Conservation (phyloP, 2,797 vertebrate species). For the Chrysolophus pictus region DNA sequence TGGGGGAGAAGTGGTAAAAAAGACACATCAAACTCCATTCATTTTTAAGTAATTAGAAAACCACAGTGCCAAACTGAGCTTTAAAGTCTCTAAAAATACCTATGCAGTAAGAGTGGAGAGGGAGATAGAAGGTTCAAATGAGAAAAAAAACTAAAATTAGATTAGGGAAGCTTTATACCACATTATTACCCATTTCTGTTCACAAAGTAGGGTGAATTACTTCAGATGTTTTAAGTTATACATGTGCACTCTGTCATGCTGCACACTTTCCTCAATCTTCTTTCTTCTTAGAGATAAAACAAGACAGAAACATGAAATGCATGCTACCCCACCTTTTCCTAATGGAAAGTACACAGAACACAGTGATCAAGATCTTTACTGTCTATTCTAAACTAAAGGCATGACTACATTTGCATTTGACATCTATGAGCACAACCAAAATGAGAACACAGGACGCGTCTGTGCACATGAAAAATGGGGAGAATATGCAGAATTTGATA, state of each 20-base stretch:
- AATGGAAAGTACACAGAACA: background rate
- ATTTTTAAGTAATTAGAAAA: background rate
- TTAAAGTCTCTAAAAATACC: background rate
- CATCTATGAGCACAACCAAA: background rate
- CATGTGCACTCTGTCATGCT: background rate
- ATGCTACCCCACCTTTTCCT: background rate
- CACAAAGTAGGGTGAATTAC: background rate
- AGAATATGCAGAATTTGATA: background rate
- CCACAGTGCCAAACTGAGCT: background rate
- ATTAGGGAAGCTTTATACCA: background rate
- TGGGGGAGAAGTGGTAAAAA: background rate
- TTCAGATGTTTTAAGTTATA: background rate
- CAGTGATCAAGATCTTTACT: background rate
- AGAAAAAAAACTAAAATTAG: background rate
- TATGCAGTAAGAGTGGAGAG: background rate
- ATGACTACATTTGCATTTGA: background rate
- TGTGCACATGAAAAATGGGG: background rate
- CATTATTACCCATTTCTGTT: background rate
- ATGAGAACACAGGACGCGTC: background rate
- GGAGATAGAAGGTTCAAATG: background rate
- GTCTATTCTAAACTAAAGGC: background rate
- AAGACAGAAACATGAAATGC: background rate
- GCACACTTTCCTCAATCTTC: background rate
- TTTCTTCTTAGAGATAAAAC: background rate
- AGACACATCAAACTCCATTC: background rate